These are phyloP conservation scores for Cecropterus lyciades DNA, from an alignment of 1,140 invertebrate genomes.

Conservation along the genomic window DNA sequence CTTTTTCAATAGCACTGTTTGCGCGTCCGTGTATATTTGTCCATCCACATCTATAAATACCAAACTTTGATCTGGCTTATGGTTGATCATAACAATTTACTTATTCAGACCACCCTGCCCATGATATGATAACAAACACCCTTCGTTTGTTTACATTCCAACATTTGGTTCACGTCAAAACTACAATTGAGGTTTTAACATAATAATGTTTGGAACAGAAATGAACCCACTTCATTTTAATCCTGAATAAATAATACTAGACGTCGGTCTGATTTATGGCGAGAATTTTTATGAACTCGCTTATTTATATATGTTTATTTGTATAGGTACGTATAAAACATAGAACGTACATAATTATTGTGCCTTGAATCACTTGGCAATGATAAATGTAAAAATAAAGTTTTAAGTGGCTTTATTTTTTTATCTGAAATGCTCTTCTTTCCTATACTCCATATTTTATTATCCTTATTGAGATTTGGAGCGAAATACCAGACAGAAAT, in stretches of 20 bases:
- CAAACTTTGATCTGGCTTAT: slow-evolving; percentile 29
- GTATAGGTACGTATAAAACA: no score
- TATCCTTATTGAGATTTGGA: no score
- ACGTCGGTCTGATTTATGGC: slow-evolving; percentile 9
- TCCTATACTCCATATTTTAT: no score
- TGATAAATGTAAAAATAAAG: no score
- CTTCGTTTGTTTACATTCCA: slow-evolving; percentile 30
- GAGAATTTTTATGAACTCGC: slow-evolving; percentile 2
- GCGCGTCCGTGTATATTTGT: slow-evolving; percentile 15
- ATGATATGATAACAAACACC: slow-evolving; percentile 29
- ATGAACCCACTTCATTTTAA: slow-evolving; percentile 17
- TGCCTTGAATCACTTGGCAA: no score
- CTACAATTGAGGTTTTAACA: slow-evolving; percentile 18
- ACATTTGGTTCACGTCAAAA: slow-evolving; percentile 36
- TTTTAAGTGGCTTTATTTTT: no score
- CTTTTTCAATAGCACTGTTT: slow-evolving; percentile 12
- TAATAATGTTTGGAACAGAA: slow-evolving; percentile 14
- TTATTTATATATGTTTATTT: not conserved
- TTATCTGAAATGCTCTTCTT: no score
- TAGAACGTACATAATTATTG: no score
- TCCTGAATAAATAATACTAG: slow-evolving; percentile 15
- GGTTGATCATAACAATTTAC: slow-evolving; percentile 34
- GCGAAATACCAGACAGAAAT: no score
- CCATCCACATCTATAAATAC: slow-evolving; percentile 20
- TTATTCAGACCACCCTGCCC: slow-evolving; percentile 25